Percentiles rank a stretch among this genome's conserved stretches.
Conservation (phyloP, 2,113 vertebrate genomes). For the Paramisgurnus dabryanus region DNA sequence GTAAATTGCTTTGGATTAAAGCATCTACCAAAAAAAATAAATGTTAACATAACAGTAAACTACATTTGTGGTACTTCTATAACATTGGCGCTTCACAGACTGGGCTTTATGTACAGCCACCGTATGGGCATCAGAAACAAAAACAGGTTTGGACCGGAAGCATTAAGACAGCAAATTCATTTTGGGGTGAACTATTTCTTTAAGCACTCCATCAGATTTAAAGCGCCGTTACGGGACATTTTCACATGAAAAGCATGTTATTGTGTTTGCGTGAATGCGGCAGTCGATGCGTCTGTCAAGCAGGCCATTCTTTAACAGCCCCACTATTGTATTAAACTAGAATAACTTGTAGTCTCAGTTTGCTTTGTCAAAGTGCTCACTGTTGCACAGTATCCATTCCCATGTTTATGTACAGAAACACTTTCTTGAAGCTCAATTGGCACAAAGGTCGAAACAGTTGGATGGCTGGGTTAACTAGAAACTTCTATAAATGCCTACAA, state of each 20-base stretch:
- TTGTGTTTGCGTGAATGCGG: not conserved
- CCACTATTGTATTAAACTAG: conserved; percentile 34
- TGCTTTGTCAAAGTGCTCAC: conserved; percentile 10
- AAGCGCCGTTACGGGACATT: conserved; percentile 6
- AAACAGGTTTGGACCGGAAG: too few species aligned
- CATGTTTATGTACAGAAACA: not conserved
- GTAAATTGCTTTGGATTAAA: too few species aligned
- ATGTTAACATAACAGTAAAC: too few species aligned
- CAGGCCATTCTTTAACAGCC: not conserved
- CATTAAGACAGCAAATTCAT: not conserved
- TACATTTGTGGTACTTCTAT: too few species aligned
- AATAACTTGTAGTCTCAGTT: conserved; percentile 32
- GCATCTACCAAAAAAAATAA: too few species aligned
- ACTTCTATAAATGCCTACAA: not conserved
- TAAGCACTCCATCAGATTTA: not conserved
- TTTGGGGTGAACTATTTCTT: not conserved
- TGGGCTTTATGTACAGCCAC: too few species aligned
- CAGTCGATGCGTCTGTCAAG: not conserved
- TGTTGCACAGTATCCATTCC: not conserved
- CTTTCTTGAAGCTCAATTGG: not conserved
- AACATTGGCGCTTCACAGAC: too few species aligned
- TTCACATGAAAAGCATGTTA: conserved; percentile 21
- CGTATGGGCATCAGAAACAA: too few species aligned
- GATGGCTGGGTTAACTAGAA: not conserved
- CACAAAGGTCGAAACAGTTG: not conserved